Conservation (phyloP, 2,113 vertebrate genomes). For the Ibidorhyncha struthersii region DNA sequence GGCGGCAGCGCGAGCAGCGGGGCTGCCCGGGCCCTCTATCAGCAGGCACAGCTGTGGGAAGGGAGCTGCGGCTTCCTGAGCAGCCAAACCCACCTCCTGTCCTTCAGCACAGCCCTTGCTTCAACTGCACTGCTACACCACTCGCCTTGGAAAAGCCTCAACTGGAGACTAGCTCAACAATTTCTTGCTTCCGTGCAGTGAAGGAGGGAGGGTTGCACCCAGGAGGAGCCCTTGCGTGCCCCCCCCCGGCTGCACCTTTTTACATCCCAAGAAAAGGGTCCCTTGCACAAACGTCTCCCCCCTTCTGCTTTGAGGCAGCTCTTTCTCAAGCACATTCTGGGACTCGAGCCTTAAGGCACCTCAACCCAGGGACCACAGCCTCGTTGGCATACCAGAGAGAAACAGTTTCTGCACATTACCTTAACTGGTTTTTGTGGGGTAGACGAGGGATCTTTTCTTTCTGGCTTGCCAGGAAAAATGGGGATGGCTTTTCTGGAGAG, state of each 20-base stretch:
- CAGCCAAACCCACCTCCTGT: neutral
- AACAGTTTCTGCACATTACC: neutral
- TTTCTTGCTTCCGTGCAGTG: neutral
- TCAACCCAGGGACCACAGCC: neutral
- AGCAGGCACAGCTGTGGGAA: neutral
- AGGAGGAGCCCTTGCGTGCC: neutral
- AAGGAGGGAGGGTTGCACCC: too few species aligned
- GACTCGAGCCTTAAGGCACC: neutral
- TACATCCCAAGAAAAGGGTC: neutral
- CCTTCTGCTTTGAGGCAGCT: neutral
- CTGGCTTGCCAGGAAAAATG: neutral
- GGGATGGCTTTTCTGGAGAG: neutral
- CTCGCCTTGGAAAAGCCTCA: neutral
- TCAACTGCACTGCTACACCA: neutral
- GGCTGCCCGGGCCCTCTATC: neutral
- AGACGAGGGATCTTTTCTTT: neutral
- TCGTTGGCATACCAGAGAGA: accelerated
- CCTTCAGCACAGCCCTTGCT: neutral
- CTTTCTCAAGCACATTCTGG: neutral
- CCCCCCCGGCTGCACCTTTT: neutral
- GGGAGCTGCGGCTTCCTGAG: slow-evolving; percentile 17
- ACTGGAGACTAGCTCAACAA: neutral
- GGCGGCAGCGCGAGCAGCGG: accelerated
- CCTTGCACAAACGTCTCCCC: neutral
- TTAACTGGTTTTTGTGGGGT: too few species aligned